Conservation (phyloP, 2,797 vertebrate species). For the Poeciliopsis presidionis region DNA sequence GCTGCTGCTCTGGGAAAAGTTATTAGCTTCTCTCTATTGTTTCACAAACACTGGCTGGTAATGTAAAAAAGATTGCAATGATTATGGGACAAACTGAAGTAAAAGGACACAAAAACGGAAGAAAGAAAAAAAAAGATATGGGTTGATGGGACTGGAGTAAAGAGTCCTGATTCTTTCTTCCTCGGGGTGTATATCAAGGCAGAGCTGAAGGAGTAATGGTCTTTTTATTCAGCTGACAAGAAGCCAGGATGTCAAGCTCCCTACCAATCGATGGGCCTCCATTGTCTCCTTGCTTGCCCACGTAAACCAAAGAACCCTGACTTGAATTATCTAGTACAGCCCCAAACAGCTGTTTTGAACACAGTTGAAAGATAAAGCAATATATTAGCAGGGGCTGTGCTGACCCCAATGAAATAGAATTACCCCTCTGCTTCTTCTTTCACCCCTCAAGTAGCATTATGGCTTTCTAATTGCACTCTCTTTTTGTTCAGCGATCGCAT, state of each 20-base stretch:
- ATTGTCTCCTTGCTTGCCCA: constrained; percentile 82
- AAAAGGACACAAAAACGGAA: constrained; percentile 70
- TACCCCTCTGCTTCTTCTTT: constrained; percentile 78
- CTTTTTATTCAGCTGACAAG: constrained; percentile 89
- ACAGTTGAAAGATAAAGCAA: constrained; percentile 84
- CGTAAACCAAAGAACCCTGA: constrained; percentile 74
- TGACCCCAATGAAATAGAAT: constrained; percentile 83
- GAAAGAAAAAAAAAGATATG: constrained; percentile 60
- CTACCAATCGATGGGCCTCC: constrained; percentile 84
- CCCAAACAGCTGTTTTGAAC: constrained; percentile 86
- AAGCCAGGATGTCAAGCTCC: constrained; percentile 80
- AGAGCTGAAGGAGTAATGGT: constrained; percentile 84
- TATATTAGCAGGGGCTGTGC: constrained; percentile 77
- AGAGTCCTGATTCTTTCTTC: constrained; percentile 80
- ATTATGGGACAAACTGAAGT: constrained; percentile 75
- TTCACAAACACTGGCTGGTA: constrained; percentile 78
- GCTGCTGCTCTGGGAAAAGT: constrained; percentile 79
- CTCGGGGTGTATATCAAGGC: constrained; percentile 80
- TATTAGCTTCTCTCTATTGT: constrained; percentile 83
- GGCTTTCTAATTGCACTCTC: constrained; percentile 69
- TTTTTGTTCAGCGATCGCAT: constrained; percentile 67
- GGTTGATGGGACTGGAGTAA: constrained; percentile 78
- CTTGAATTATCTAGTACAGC: constrained; percentile 87
- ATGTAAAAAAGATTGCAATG: constrained; percentile 85
- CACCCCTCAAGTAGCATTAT: constrained; percentile 67